phyloP scores from a whole-genome alignment of 2,797 vertebrate genomes.

The Anableps anableps region DNA sequence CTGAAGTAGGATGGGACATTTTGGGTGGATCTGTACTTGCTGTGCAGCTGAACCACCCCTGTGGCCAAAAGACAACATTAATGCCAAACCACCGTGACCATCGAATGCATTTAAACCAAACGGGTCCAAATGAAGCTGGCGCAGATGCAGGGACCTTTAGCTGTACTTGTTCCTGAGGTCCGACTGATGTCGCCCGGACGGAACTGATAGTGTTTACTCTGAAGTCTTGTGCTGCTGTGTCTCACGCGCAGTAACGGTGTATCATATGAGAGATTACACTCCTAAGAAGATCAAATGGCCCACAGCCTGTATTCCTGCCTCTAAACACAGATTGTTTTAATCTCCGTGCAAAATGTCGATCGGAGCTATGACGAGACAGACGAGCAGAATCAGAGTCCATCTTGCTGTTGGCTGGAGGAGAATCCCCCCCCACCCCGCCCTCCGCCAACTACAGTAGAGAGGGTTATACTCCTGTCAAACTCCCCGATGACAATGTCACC shows the following conservation, averaged over 20 bases:
- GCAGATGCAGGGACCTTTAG: slow-evolving; percentile 33
- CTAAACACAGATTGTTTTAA: slow-evolving; percentile 73
- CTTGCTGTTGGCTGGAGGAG: slow-evolving; percentile 87
- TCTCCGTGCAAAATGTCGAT: slow-evolving; percentile 94
- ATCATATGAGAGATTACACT: slow-evolving; percentile 18
- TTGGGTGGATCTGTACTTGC: slow-evolving; percentile 59
- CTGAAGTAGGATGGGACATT: not conserved
- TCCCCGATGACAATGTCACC: slow-evolving; percentile 75
- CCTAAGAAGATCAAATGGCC: slow-evolving; percentile 1
- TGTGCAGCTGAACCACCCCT: slow-evolving; percentile 59
- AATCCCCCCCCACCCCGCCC: slow-evolving; percentile 55
- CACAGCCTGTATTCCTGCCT: slow-evolving; percentile 22
- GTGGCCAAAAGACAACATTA: slow-evolving; percentile 52
- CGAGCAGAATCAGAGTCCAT: slow-evolving; percentile 93
- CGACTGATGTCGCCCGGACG: slow-evolving; percentile 71
- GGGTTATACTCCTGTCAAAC: slow-evolving; percentile 86
- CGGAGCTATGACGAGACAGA: slow-evolving; percentile 90
- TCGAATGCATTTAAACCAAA: slow-evolving; percentile 42
- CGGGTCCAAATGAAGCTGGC: slow-evolving; percentile 28
- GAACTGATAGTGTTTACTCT: slow-evolving; percentile 47
- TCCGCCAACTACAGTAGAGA: slow-evolving; percentile 70
- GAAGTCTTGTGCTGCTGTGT: slow-evolving; percentile 15
- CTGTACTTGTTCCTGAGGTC: slow-evolving; percentile 81
- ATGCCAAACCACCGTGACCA: slow-evolving; percentile 60
- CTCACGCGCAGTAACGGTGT: slow-evolving; percentile 3